These are phyloP conservation scores for Dendrophyllia cribrosa DNA, from an alignment of 64 coral and sea anemone species.

Conservation along the genomic window DNA sequence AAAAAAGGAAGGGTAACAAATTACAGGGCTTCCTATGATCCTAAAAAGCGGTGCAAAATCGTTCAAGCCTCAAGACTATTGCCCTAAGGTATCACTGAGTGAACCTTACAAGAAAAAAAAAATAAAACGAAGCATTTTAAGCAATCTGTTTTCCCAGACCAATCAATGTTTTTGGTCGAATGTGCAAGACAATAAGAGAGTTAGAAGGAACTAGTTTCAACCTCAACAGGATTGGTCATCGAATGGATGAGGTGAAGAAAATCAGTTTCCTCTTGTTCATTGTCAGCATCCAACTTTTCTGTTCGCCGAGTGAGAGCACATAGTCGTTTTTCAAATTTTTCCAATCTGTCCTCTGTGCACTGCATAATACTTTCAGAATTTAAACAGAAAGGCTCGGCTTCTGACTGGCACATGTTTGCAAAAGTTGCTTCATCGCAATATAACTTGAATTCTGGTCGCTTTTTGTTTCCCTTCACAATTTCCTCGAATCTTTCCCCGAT, in stretches of 20 bases:
- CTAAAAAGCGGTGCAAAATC: too few relatives aligned
- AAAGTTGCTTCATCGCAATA: slow-evolving; percentile 15
- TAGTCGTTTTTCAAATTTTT: neutral
- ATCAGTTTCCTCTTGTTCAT: neutral
- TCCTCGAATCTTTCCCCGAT: slow-evolving; percentile 34
- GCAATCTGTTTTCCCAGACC: too few relatives aligned
- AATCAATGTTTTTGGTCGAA: too few relatives aligned
- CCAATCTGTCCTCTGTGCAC: neutral
- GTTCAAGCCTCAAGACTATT: too few relatives aligned
- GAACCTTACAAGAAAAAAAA: too few relatives aligned
- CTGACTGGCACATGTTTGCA: slow-evolving; percentile 13
- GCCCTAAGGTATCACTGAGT: too few relatives aligned
- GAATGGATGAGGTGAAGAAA: neutral
- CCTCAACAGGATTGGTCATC: neutral
- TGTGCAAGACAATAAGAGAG: too few relatives aligned
- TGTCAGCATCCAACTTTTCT: neutral
- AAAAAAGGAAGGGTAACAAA: too few relatives aligned
- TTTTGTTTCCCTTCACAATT: neutral
- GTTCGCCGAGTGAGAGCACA: slow-evolving; percentile 11
- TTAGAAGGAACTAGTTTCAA: too few relatives aligned
- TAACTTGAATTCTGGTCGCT: neutral
- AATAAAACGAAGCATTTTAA: too few relatives aligned
- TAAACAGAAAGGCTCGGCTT: slow-evolving; percentile 25
- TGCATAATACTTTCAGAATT: slow-evolving; percentile 25
- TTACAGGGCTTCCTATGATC: too few relatives aligned